phyloP scores from a whole-genome alignment of 2,113 vertebrate species.

The Muscicapa adusta region DNA sequence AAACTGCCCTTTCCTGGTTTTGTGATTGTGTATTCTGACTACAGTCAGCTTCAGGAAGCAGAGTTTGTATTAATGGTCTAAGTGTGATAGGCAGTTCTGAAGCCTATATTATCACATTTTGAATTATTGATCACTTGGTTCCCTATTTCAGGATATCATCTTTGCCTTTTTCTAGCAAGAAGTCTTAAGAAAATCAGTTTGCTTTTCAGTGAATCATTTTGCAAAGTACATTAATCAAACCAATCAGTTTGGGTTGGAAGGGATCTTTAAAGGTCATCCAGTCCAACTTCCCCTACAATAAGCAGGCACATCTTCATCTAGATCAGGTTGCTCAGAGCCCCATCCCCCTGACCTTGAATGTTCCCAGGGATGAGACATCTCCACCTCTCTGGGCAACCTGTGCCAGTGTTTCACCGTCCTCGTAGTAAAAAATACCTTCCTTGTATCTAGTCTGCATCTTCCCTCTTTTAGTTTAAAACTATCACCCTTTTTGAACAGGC shows the following conservation, averaged over 20 bases:
- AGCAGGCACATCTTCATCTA: not conserved
- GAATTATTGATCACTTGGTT: not conserved
- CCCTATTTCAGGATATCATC: not conserved
- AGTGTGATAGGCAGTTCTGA: not conserved
- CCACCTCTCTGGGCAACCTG: not conserved
- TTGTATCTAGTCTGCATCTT: not conserved
- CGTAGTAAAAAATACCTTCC: not conserved
- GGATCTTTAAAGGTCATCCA: not conserved
- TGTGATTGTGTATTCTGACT: not conserved
- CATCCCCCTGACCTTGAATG: not conserved
- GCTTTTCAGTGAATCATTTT: not conserved
- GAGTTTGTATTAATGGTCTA: not conserved
- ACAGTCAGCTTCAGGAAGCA: not conserved
- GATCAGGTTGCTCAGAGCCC: not conserved
- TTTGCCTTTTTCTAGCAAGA: not conserved
- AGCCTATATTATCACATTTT: not conserved
- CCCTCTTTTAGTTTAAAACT: not conserved
- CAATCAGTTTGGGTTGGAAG: not conserved
- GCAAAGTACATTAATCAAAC: not conserved
- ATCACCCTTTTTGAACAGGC: not conserved
- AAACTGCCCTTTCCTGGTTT: not conserved
- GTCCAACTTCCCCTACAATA: not conserved
- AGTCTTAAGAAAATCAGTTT: not conserved
- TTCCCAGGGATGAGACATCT: not conserved
- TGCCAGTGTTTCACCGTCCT: not conserved